Base-by-base conservation (phyloP, 2,888 invertebrate genomes). In the Didymodactylos carnosus region DNA sequence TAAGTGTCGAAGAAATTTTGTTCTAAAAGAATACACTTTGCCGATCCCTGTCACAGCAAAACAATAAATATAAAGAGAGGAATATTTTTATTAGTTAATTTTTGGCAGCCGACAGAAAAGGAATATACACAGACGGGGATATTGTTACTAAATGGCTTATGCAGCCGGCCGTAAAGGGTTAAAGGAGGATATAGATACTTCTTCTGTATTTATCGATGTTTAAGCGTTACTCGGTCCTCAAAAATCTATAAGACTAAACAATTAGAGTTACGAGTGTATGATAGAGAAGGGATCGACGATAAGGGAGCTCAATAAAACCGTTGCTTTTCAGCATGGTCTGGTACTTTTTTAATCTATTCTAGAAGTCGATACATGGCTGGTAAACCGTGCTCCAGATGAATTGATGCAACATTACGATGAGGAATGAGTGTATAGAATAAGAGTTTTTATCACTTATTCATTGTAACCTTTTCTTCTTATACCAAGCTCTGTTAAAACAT, bases 361-460 rank as follows among this genome's bases (percentile, higher is more conserved):
- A 73, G 86, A 99, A 3, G 97, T 97, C 0, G 98, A 98, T 25
- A 98, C 98, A 14, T 95, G 95, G 75, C 88, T 98, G 70, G 97
- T 99, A 84, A 90, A 94, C 0, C 86, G 88, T 76, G 91, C 94
- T 0, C 81, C 98, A 8, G 89, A 92, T 79, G 95, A 97, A 85
- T 86, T 99, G 0, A 88, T 99, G 75, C 98, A 98, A 0, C 90
- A 97, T 82, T 99, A 97, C 97, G 88, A 92, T 80, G 94, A 94
- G 75, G 79, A 78, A 79, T 82, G 80, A 74, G 82, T 82, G 78
- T 77, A 79, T 76, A 13, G 25, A 25, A 62, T 62, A 13, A 11
- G 19, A 29, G 11, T 25, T 13, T 11, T 27, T 19, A 13, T 19
- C 11, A 13, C 16, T 62, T 29, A 27, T 14, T 46, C 19, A n/a